A percentile compares a stretch with the other conserved stretches of the same genome.
Evolutionary conservation across 1,140 invertebrate genomes (phyloP).

Genomic region (Brachionus manjavacas): DNA sequence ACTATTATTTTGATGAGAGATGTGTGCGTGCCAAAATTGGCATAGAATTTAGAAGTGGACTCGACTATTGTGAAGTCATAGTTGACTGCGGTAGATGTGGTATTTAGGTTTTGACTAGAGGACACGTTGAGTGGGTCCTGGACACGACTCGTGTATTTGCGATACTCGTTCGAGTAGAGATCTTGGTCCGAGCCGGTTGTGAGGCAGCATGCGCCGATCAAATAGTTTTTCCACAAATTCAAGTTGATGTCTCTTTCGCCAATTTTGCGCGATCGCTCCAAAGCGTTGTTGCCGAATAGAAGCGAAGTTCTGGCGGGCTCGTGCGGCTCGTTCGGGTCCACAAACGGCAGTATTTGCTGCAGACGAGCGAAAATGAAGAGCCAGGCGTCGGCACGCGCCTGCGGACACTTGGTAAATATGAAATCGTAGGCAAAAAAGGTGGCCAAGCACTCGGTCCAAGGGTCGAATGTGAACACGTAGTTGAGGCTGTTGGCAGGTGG

Average conservation of each 20-base stretch:
- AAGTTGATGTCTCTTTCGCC: conserved; percentile 86
- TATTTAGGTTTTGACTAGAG: neutral
- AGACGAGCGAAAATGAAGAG: conserved; percentile 85
- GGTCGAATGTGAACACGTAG: conserved; percentile 47
- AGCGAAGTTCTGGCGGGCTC: conserved; percentile 59
- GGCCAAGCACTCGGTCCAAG: conserved; percentile 81
- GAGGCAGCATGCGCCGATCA: conserved; percentile 85
- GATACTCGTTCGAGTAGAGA: neutral
- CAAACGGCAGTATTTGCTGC: conserved; percentile 78
- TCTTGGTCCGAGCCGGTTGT: conserved; percentile 67
- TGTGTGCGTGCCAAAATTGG: conserved; percentile 45
- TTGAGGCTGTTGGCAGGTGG: neutral
- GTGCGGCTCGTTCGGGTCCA: conserved; percentile 74
- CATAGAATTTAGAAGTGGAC: conserved; percentile 19
- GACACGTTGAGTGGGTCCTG: neutral
- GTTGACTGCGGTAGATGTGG: neutral
- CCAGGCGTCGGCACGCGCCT: conserved; percentile 81
- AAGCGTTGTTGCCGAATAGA: conserved; percentile 88
- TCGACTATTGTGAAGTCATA: neutral
- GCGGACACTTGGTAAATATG: conserved; percentile 70
- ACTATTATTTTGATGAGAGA: conserved; percentile 84
- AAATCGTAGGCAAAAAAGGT: conserved; percentile 71
- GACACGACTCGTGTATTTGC: neutral
- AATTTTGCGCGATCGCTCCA: conserved; percentile 70
- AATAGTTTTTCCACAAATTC: conserved; percentile 90